Base-by-base conservation (phyloP, 64 coral and sea anemone species). In the Actinia equina region DNA sequence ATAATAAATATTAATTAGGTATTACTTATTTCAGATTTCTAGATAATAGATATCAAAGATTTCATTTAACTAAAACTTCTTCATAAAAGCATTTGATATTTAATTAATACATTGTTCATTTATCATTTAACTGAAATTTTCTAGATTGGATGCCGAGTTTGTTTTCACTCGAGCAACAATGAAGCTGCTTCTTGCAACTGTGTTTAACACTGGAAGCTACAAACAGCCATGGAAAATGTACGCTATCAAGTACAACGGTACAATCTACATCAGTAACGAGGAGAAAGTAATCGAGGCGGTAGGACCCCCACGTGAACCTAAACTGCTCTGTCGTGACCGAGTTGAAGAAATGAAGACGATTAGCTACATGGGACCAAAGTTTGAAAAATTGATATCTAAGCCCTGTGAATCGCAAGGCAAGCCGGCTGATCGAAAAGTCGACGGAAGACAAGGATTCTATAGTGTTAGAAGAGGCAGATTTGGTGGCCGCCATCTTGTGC, bases 171-270 rank as follows among this genome's bases (percentile, higher is more conserved):
- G 69, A 30, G 69, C 69, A 74, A 74, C 69, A 42, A 58, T 84
- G 82, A 84, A 37, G 6, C 37, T 14, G 64, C 84, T 86, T n/a
- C 65, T 86, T 49, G 84, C 84, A 18, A 86, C 84, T 7, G 84
- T 86, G 15, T 86, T 86, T 46, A 64, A 86, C 61, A 86, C 84
- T 45, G 84, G 84, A 18, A 64, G 42, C 41, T 65, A 44, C 30
- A 86, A 86, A 55, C 60, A 60, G 60, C 62, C 84, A 20, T 86
- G 84, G 84, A 86, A 86, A 69, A 86, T 86, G 59, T 86, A 64
- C 62, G 84, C 84, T 69, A 46, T 25, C 43, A 86, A 86, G 49
- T 86, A 67, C 61, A 86, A 86, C 49, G 84, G 62, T 6, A 86
- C 84, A 2, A 86, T 86, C 60, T 86, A 86, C 61, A 71, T 86